Evolutionary conservation across 2,113 vertebrate genomes (phyloP).

Genomic region (Rhizomys pruinosus): DNA sequence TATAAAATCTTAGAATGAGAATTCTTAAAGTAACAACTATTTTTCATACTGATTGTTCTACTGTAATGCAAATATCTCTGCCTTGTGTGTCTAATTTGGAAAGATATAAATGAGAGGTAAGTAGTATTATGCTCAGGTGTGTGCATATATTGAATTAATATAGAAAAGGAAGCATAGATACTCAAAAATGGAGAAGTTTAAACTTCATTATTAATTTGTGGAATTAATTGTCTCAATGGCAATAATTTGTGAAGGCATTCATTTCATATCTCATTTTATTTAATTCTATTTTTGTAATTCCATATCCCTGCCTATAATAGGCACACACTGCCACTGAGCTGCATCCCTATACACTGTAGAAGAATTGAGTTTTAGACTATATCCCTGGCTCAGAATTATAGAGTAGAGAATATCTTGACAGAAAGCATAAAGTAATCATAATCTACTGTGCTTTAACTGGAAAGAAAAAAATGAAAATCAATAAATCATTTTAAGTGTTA

Average conservation of each 20-base stretch:
- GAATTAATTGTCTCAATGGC: background rate
- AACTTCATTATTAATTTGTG: slow-evolving; percentile 18
- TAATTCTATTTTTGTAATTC: background rate
- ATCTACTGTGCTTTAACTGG: background rate
- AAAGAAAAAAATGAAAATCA: background rate
- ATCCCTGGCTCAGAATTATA: background rate
- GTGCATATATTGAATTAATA: background rate
- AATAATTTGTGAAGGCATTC: background rate
- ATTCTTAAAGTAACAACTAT: background rate
- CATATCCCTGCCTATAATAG: background rate
- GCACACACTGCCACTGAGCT: background rate
- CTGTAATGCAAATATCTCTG: slow-evolving; percentile 12
- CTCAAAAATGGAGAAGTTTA: background rate
- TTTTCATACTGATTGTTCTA: slow-evolving; percentile 43
- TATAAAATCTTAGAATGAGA: slow-evolving; percentile 19
- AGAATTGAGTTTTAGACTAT: background rate
- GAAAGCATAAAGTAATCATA: background rate
- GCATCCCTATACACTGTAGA: background rate
- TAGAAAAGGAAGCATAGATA: slow-evolving; percentile 45
- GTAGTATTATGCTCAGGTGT: background rate
- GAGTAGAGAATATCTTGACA: background rate
- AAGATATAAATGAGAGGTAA: slow-evolving; percentile 37
- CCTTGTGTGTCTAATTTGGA: slow-evolving; percentile 73
- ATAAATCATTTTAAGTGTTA: background rate
- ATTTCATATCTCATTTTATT: background rate